Base-by-base conservation (phyloP, 2,797 vertebrate species). In the Cossypha dichroa region DNA sequence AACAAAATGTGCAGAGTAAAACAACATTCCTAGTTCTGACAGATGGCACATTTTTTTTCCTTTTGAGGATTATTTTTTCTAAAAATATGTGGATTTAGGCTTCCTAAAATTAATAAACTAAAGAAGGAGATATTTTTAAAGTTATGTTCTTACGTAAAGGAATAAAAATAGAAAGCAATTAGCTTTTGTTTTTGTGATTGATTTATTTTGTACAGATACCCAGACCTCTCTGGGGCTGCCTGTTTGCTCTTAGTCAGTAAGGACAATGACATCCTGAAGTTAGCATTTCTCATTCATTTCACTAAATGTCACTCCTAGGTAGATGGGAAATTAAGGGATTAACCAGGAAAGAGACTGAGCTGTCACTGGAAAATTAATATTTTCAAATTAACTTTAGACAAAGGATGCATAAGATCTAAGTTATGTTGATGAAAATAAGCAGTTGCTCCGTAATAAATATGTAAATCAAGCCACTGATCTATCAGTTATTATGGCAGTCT, bases 301-400 rank as follows among this genome's bases (percentile, higher is more conserved):
- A 59, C 31, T 88, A n/a, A 94, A 94, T 88, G 95, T 81, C 88
- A 88, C 52, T 93, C 78, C 80, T 78, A 92, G 74, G 81, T 95
- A 70, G 72, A 77, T 83, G 93, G 62, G 36, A 94, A 95, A 97
- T 81, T 86, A 94, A 94, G 85, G 76, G 91, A 95, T 95, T 96
- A 97, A 94, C 73, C 31, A 81, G 87, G 76, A 94, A 80, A 66
- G 90, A n/a, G 36, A 85, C 72, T 43, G 79, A 90, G 85, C 85
- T 94, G 92, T 90, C 93, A 91, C 58, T 63, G 45, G 60, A 85
- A 95, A 96, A 95, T 94, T 94, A 95, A 84, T 93, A 94, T 90
- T 95, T 95, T 88, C 73, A 93, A 94, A 95, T 93, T 94, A 88
- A 86, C 73, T 91, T 81, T 59, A 88, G 89, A 77, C 85, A 95